Evolutionary conservation across 53 echinoderm and acorn worm genomes (phyloP), one percentile per base, ranked within the genome.

Genomic region (Echinometra lucunter): DNA sequence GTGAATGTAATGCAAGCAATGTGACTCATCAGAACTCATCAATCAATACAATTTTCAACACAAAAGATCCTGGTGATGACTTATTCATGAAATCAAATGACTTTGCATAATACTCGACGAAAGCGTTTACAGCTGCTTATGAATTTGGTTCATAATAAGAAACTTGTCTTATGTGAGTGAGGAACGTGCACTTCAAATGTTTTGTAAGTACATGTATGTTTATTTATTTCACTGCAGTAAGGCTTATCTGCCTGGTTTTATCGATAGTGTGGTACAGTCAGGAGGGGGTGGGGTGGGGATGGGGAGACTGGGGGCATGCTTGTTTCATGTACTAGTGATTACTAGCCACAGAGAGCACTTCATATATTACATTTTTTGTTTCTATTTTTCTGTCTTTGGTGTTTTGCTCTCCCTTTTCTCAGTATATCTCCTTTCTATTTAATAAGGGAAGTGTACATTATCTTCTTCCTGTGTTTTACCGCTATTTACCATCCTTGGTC

Each of bases 1-100:
- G 19, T 30, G 30, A 6, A 32, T 28, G 28, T 34, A 34, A 10
- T 32, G 10, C 34, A 12, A 13, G 69, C 69, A 69, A 13, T 30
- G 69, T 69, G 69, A 69, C 69, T 69, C 69, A 69, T 63, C 53
- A 63, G 27, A 63, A 53, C 53, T 63, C 63, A 63, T 63, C 63
- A 25, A 63, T 63, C 63, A 63, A 25, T 63, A 63, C 25, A 63
- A 0, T 63, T 63, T 60, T 32, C 34, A 11, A 30, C 32, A 32
- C 34, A 69, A 30, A 32, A 32, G 69, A 69, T 10, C 34, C 2
- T 0, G 13, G 69, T 19, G 10, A 69, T 34, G 4, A 28, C 32
- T 67, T 32, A 63, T 15, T 63, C 63, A 63, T 63, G 63, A 63
- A 53, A n/a, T 66, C 32, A 67, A 28, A 67, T 28, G 67, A 18